Percentiles rank a stretch among this genome's conserved stretches.
phyloP scores from a whole-genome alignment of 1,140 invertebrate genomes.

The Atta texana region DNA sequence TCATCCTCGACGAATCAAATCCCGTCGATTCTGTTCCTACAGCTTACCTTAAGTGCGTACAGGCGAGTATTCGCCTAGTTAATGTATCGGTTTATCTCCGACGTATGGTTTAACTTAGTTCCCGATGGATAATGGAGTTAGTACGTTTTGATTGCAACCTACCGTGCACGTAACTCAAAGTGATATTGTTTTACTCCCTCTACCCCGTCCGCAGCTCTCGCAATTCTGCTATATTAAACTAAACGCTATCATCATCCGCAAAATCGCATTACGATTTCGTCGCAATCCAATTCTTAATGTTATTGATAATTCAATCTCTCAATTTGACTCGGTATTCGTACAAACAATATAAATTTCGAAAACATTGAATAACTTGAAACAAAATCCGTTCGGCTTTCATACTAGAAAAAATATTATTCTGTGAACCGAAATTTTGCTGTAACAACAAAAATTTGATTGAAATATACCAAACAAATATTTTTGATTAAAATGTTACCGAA shows the following conservation, averaged over 20 bases:
- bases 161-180: conserved; percentile 53
- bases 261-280: conserved; percentile 49
- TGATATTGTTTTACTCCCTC: conserved; percentile 53
- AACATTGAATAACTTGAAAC: not conserved
- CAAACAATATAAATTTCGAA: not conserved
- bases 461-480: no score
- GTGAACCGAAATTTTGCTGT: no score
- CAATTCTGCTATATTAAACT: conserved; percentile 40
- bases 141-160: conserved; percentile 60
- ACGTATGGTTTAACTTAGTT: conserved; percentile 49
- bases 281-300: not conserved
- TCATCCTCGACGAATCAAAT: conserved; percentile 42
- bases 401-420: no score
- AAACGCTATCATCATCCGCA: conserved; percentile 30
- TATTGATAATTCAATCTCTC: not conserved
- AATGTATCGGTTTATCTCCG: conserved; percentile 56
- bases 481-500: no score
- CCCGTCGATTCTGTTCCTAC: conserved; percentile 9
- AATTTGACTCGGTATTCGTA: not conserved
- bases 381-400: not conserved
- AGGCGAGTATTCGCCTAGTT: conserved; percentile 35
- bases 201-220: not conserved
- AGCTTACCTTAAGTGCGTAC: conserved; percentile 12
- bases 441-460: no score
- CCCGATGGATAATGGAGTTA: conserved; percentile 57